Evolutionary conservation across 2,888 invertebrate genomes (phyloP).

Genomic region (Dryobota labecula): DNA sequence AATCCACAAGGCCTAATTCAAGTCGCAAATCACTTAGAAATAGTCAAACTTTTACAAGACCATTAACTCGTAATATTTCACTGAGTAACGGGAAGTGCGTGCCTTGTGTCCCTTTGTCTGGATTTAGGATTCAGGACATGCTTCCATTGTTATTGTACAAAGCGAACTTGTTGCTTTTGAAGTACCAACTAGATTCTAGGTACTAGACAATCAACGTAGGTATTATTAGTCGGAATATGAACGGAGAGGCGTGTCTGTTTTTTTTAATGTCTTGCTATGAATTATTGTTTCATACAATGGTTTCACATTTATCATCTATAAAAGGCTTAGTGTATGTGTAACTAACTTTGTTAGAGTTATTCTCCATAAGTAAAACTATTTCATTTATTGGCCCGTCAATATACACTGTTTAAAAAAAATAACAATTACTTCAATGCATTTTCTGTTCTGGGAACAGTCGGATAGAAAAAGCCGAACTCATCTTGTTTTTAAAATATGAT

Average conservation of each 20-base stretch:
- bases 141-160: constrained; percentile 59
- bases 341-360: background rate
- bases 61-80: constrained; percentile 40
- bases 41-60: constrained; percentile 2
- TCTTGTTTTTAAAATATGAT: too few species aligned
- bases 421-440: too few species aligned
- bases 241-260: constrained; percentile 13
- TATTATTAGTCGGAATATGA: constrained; percentile 34
- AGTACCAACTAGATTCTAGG: constrained; percentile 40
- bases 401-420: too few species aligned
- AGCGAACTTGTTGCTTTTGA: constrained; percentile 60
- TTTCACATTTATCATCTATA: background rate
- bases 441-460: too few species aligned
- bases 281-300: constrained; percentile 1
- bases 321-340: background rate
- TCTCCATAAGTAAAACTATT: background rate
- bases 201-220: constrained; percentile 38
- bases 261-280: constrained; percentile 24
- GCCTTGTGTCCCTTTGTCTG: constrained; percentile 40
- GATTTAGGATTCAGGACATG: constrained; percentile 53
- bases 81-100: constrained; percentile 43
- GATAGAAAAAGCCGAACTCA: too few species aligned
- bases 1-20: background rate
- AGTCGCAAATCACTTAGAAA: constrained; percentile 6
- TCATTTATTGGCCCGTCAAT: background rate